Evolutionary conservation across 2,113 vertebrate genomes (phyloP).

Genomic region (Mionectes macconnelli): DNA sequence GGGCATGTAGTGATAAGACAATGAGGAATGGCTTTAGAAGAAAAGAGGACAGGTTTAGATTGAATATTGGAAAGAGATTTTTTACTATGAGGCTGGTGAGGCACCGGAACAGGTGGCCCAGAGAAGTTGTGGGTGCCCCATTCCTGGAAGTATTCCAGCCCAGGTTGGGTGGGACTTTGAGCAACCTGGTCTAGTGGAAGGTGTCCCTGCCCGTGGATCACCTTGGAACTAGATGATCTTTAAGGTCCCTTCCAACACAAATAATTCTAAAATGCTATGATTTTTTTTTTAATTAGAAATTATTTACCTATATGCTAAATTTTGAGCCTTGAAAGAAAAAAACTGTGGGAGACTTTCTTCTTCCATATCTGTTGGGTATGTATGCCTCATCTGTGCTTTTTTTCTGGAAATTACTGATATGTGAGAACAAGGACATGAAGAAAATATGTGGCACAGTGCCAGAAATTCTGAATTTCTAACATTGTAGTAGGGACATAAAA

Average conservation of each 20-base stretch:
- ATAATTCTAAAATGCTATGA: background rate
- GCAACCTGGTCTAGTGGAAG: background rate
- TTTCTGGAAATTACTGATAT: background rate
- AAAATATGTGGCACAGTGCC: background rate
- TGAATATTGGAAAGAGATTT: background rate
- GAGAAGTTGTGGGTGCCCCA: background rate
- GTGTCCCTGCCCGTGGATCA: background rate
- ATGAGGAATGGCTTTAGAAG: background rate
- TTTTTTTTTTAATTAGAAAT: background rate
- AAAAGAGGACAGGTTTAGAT: background rate
- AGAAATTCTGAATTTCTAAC: background rate
- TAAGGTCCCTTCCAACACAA: background rate
- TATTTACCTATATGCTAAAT: background rate
- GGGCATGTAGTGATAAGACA: background rate
- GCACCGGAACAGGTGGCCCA: background rate
- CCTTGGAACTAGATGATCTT: background rate
- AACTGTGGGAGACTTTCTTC: background rate
- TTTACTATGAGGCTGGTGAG: background rate
- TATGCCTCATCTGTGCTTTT: background rate
- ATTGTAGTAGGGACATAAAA: background rate
- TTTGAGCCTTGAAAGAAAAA: background rate
- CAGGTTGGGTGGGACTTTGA: background rate
- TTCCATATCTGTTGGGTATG: background rate
- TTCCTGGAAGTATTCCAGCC: background rate
- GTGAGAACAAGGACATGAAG: background rate